Percentiles rank a stretch among this genome's conserved stretches.
These are phyloP conservation scores for Eustalomyia histrio DNA, from an alignment of 2,888 invertebrate genomes.

Conservation along the genomic window DNA sequence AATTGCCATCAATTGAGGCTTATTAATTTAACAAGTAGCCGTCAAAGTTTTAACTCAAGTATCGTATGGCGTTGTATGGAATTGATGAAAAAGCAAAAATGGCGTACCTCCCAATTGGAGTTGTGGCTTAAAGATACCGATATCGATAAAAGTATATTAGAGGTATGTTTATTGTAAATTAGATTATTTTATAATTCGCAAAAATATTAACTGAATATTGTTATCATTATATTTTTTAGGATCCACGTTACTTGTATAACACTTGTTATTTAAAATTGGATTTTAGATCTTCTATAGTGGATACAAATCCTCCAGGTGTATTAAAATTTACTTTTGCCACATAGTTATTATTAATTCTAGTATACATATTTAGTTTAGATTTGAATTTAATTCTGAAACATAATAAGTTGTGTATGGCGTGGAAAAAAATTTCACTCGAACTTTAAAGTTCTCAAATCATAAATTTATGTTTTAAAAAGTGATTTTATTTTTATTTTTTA, in stretches of 20 bases:
- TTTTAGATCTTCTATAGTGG: constrained; percentile 63
- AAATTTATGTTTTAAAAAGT: no score
- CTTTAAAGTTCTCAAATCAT: no score
- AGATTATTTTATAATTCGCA: no score
- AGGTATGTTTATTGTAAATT: constrained; percentile 34
- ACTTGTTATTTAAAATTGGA: constrained; percentile 68
- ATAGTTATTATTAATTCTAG: background rate
- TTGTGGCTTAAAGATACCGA: constrained; percentile 71
- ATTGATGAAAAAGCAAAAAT: constrained; percentile 69
- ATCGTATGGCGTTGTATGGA: constrained; percentile 68
- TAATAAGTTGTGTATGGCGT: no score
- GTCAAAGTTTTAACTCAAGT: constrained; percentile 67
- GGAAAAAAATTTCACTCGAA: no score
- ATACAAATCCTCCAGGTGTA: constrained; percentile 69
- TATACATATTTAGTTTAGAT: no score
- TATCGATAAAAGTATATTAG: constrained; percentile 65
- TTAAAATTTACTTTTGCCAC: constrained; percentile 71
- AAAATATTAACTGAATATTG: background rate
- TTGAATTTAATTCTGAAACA: no score
- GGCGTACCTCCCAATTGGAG: constrained; percentile 70
- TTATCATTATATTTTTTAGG: constrained; percentile 58
- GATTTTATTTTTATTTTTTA: no score
- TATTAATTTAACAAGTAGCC: constrained; percentile 69
- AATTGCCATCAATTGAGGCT: constrained; percentile 70
- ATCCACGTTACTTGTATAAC: constrained; percentile 67